Base-by-base conservation (phyloP, 2,797 vertebrate genomes). In the Molossus alvarezi region DNA sequence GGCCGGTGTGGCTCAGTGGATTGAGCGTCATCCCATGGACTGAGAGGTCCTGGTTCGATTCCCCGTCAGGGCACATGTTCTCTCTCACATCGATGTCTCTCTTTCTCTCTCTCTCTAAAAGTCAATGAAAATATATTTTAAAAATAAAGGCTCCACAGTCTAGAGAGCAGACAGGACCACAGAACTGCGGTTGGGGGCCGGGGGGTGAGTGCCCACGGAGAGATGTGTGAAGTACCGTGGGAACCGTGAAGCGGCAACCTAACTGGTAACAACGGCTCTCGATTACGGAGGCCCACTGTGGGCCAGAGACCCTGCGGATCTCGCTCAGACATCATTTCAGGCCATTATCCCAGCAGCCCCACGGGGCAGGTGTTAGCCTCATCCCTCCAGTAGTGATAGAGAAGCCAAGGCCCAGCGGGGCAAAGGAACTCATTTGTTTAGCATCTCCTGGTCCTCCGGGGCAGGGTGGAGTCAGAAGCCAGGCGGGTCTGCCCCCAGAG, bases 171-270 rank as follows among this genome's bases (percentile, higher is more conserved):
- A 81, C 6, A 29, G 60, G 20, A n/a, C 51, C 7, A 6, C 41
- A n/a, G 73, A 58, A n/a, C n/a, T 15, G 13, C 21, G 33, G 60
- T 37, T 33, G 6, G 48, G 15, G 17, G 4, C 23, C 33, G 51
- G 48, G 33, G 29, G 3, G 21, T 45, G 37, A 77, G 53, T 13
- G 10, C 27, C 62, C 18, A 23, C 57, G 18, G 17, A 17, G 37
- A 67, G 37, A 72, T 11, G 9, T 55, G 8, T 0, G n/a, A 81
- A 29, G 25, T 2, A 6, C 21, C 2, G 1, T 17, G 0, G 1
- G 67, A 25, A 9, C 15, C 60, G 1, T 7, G 33, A 75, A 33
- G 4, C 69, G 1, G 51, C 33, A 25, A 33, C n/a, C 41, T 45
- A 45, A 45, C 45, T 14, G 3, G 3, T 27, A 41, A 37, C 10